A percentile compares a stretch with the other conserved stretches of the same genome.
phyloP scores from a whole-genome alignment of 1,140 invertebrate genomes.

The Ceratosolen solmsi region DNA sequence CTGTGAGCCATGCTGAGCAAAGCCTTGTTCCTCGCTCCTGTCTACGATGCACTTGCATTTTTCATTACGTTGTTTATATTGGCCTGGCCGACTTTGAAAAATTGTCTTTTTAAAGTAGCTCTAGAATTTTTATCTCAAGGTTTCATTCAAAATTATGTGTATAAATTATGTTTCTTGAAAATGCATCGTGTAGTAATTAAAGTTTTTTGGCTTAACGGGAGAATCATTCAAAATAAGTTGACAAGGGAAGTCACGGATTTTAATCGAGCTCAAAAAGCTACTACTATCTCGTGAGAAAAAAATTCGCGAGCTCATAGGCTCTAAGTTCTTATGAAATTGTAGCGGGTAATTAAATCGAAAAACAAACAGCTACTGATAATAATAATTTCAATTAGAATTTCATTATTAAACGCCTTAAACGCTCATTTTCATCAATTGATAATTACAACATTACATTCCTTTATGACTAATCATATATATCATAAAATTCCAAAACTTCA shows the following conservation, averaged over 20 bases:
- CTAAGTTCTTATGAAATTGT: too few relatives aligned
- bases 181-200: not conserved
- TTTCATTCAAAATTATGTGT: not conserved
- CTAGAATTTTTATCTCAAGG: not conserved
- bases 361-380: too few relatives aligned
- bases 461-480: too few relatives aligned
- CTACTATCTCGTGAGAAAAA: too few relatives aligned
- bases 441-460: too few relatives aligned
- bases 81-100: not conserved
- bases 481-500: too few relatives aligned
- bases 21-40: not conserved
- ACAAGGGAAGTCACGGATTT: not conserved
- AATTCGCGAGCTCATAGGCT: too few relatives aligned
- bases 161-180: not conserved
- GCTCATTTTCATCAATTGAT: too few relatives aligned
- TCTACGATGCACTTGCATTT: not conserved
- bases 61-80: not conserved
- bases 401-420: too few relatives aligned
- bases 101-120: not conserved
- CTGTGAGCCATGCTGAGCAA: not conserved
- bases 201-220: not conserved
- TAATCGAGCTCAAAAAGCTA: too few relatives aligned
- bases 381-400: too few relatives aligned
- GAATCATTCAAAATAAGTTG: not conserved
- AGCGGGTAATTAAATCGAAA: too few relatives aligned